phyloP scores from a whole-genome alignment of 2,113 vertebrate species.

The Xyliphius kryptos region DNA sequence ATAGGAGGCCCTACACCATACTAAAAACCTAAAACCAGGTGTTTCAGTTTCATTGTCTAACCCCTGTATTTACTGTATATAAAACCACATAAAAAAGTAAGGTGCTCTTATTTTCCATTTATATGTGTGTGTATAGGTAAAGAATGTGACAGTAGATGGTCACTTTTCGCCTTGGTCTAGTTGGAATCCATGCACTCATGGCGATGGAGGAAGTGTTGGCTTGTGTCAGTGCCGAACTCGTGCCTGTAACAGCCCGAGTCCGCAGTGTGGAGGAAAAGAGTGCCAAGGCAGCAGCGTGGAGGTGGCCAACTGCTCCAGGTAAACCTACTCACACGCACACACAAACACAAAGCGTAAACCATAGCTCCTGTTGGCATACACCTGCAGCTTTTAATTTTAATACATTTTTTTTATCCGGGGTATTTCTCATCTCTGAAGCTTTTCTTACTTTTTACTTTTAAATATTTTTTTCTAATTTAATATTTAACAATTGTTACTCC shows the following conservation, averaged over 20 bases:
- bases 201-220: constrained; percentile 69
- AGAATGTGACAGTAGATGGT: constrained; percentile 89
- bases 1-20: no score
- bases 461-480: no score
- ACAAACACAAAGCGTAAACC: constrained; percentile 9
- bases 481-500: no score
- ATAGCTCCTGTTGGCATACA: no score
- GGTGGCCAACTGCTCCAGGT: constrained; percentile 96
- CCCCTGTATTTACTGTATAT: no score
- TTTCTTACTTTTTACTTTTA: no score
- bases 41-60: no score
- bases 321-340: constrained; percentile 25
- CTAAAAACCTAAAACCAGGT: no score
- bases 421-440: no score
- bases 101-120: neutral
- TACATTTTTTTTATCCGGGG: no score
- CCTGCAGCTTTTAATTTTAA: no score
- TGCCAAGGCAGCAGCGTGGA: constrained; percentile 84
- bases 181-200: constrained; percentile 82
- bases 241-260: constrained; percentile 79
- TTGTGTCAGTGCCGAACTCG: constrained; percentile 84
- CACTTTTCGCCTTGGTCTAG: constrained; percentile 77
- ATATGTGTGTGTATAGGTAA: constrained; percentile 58
- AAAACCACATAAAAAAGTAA: no score
- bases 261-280: constrained; percentile 84